Evolutionary conservation across 2,888 invertebrate species (phyloP).

Genomic region (Tridacna crocea): DNA sequence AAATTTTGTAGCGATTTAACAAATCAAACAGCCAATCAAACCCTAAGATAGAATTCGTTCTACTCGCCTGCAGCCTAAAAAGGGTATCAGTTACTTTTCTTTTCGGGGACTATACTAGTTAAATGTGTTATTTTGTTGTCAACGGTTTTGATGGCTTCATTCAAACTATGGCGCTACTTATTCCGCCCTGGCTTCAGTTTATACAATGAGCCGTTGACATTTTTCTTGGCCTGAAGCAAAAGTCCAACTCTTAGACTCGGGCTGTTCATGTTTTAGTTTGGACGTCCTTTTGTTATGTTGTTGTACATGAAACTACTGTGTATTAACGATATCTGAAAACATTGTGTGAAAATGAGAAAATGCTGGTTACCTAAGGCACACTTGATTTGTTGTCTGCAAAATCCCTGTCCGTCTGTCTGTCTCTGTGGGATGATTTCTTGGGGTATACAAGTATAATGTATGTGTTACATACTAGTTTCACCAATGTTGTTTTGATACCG

Average conservation of each 20-base stretch:
- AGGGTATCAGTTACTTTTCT: slow-evolving; percentile 30
- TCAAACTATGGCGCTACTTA: slow-evolving; percentile 9
- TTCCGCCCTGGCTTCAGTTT: slow-evolving; percentile 3
- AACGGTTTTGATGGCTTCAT: slow-evolving; percentile 42
- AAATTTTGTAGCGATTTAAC: too few species aligned
- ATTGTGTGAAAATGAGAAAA: not conserved
- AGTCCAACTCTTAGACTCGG: not conserved
- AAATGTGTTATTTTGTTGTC: slow-evolving; percentile 44
- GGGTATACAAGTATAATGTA: too few species aligned
- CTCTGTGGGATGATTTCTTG: too few species aligned
- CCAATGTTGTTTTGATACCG: too few species aligned
- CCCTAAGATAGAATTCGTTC: too few species aligned
- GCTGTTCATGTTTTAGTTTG: not conserved
- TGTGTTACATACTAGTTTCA: too few species aligned
- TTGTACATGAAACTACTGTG: not conserved
- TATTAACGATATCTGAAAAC: not conserved
- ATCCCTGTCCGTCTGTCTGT: too few species aligned
- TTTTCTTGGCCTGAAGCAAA: not conserved
- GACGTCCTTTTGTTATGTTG: not conserved
- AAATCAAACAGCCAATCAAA: too few species aligned
- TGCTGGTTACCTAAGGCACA: too few species aligned
- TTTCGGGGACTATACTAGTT: too few species aligned
- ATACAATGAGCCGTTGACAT: slow-evolving; percentile 9
- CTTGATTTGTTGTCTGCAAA: too few species aligned
- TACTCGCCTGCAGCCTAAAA: slow-evolving; percentile 1